Evolutionary conservation across 2,888 invertebrate genomes (phyloP).

Genomic region (Microplitis deprimator): DNA sequence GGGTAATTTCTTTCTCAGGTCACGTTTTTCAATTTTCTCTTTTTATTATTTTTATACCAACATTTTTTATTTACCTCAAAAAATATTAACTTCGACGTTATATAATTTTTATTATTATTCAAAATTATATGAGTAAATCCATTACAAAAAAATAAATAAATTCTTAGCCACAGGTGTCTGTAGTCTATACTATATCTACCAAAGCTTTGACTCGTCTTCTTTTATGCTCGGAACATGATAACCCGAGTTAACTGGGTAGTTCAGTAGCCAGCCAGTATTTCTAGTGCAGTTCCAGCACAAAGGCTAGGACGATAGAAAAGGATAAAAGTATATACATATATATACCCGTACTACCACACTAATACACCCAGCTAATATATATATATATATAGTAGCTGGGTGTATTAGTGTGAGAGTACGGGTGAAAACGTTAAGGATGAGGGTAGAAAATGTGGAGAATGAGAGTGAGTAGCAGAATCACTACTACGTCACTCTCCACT

Average conservation of each 20-base stretch:
- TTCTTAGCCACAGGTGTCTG: conserved; percentile 8
- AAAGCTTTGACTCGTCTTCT: conserved; percentile 56
- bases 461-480: not conserved
- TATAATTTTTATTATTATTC: not conserved
- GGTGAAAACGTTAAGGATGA: not conserved
- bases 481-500: not conserved
- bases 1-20: conserved; percentile 4
- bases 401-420: not conserved
- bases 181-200: not conserved
- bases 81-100: not conserved
- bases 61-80: not conserved
- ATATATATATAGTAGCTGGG: too few relatives aligned
- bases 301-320: not conserved
- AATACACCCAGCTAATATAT: too few relatives aligned
- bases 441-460: not conserved
- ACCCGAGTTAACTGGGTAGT: conserved; percentile 52
- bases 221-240: conserved; percentile 44
- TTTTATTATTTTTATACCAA: conserved; percentile 5
- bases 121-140: conserved; percentile 27
- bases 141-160: not conserved
- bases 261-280: conserved; percentile 9
- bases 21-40: not conserved
- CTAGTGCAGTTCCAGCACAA: not conserved
- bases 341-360: too few relatives aligned
- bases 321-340: not conserved